Conservation (phyloP, 1,140 invertebrate genomes). For the Drosophila paulistorum region DNA sequence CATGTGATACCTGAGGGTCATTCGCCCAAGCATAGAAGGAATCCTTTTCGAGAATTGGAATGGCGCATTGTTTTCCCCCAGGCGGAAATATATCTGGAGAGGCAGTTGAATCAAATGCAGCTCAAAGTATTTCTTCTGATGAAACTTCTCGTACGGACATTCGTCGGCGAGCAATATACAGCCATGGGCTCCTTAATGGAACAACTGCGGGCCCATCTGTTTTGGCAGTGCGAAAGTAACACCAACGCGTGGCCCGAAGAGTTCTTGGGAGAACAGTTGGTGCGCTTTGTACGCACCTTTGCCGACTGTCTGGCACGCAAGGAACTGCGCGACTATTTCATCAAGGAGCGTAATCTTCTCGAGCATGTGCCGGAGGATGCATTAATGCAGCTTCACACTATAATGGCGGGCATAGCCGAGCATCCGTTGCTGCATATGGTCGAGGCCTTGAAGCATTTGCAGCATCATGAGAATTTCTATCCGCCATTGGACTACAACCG, state of each 20-base stretch:
- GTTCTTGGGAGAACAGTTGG: conserved; percentile 87
- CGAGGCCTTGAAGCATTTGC: conserved; percentile 87
- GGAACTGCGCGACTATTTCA: conserved; percentile 88
- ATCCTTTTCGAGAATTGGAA: conserved; percentile 86
- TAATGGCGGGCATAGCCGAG: conserved; percentile 87
- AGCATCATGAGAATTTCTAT: conserved; percentile 86
- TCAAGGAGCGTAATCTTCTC: conserved; percentile 88
- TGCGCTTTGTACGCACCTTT: conserved; percentile 86
- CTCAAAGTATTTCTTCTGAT: conserved; percentile 87
- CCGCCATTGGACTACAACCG: conserved; percentile 86
- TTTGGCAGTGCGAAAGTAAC: conserved; percentile 90
- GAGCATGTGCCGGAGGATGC: conserved; percentile 87
- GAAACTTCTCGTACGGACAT: conserved; percentile 87
- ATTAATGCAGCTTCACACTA: conserved; percentile 86
- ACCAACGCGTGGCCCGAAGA: conserved; percentile 88
- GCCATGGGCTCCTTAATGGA: conserved; percentile 74
- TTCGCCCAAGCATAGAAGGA: conserved; percentile 85
- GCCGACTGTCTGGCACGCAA: conserved; percentile 84
- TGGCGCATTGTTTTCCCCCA: conserved; percentile 90
- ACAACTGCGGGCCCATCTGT: conserved; percentile 90
- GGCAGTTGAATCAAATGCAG: conserved; percentile 87
- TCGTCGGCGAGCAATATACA: conserved; percentile 83
- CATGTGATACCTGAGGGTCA: conserved; percentile 88
- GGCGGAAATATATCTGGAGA: conserved; percentile 89
- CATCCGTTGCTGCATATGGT: conserved; percentile 89